Percentiles rank a stretch among this genome's conserved stretches.
These are phyloP conservation scores for Drosophila yooni DNA, from an alignment of 2,888 invertebrate species.

Conservation along the genomic window DNA sequence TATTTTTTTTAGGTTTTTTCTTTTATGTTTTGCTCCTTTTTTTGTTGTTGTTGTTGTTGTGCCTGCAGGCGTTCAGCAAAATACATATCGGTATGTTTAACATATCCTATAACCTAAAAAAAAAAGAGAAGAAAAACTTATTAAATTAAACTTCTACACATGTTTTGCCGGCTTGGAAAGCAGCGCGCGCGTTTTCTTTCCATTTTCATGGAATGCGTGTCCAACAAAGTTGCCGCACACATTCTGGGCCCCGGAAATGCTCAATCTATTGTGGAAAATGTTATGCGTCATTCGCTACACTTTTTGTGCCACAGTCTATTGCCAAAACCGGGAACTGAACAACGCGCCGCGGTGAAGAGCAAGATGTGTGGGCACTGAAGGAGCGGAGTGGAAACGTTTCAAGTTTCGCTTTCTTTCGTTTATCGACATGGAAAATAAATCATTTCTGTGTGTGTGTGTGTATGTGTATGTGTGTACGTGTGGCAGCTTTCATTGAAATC, in stretches of 20 bases:
- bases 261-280: constrained; percentile 79
- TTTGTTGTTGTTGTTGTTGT: constrained; percentile 4
- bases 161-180: constrained; percentile 52
- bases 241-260: constrained; percentile 60
- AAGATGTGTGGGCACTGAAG: background rate
- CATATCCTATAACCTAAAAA: constrained; percentile 62
- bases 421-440: constrained; percentile 78
- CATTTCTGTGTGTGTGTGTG: constrained; percentile 51
- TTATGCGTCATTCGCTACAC: constrained; percentile 65
- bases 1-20: constrained; percentile 19
- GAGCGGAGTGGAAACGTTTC: constrained; percentile 48
- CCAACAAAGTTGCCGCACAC: constrained; percentile 32
- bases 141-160: constrained; percentile 81
- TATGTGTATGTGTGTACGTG: constrained; percentile 24
- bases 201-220: constrained; percentile 30
- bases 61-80: constrained; percentile 37
- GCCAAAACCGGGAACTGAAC: constrained; percentile 11
- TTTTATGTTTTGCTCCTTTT: constrained; percentile 50
- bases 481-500: constrained; percentile 71
- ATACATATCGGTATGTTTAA: constrained; percentile 73
- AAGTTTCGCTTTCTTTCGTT: constrained; percentile 74
- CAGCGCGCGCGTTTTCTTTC: constrained; percentile 30
- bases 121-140: constrained; percentile 73
- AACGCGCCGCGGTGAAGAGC: background rate
- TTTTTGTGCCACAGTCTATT: constrained; percentile 27